A percentile compares a stretch with the other conserved stretches of the same genome.
These are phyloP conservation scores for Xylota segnis DNA, from an alignment of 2,888 invertebrate genomes.

Conservation along the genomic window DNA sequence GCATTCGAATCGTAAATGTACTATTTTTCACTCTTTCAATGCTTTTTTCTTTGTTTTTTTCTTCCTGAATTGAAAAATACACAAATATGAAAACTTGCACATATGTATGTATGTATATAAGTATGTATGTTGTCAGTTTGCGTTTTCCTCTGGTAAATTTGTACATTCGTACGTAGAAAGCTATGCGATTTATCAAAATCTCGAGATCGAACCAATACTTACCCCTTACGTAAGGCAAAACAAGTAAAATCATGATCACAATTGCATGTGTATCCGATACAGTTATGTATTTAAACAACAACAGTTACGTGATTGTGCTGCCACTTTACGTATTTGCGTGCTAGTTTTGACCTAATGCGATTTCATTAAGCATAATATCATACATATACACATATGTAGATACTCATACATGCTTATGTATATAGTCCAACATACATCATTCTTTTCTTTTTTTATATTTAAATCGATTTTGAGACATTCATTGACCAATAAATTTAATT, in stretches of 20 bases:
- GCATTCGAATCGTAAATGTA: too few species aligned
- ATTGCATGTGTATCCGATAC: neutral
- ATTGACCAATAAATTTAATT: slow-evolving; percentile 4
- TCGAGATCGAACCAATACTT: too few species aligned
- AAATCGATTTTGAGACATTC: neutral
- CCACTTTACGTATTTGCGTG: neutral
- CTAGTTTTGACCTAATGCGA: slow-evolving; percentile 11
- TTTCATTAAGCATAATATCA: neutral
- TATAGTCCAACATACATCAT: neutral
- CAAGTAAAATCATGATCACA: neutral
- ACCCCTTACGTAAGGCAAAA: neutral
- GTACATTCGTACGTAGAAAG: too few species aligned
- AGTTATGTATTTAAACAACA: slow-evolving; percentile 10
- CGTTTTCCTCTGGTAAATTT: too few species aligned
- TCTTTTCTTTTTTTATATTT: neutral
- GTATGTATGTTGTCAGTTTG: too few species aligned
- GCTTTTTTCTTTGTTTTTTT: too few species aligned
- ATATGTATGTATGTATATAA: too few species aligned
- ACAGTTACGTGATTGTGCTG: neutral
- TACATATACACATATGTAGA: neutral
- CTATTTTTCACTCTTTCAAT: too few species aligned
- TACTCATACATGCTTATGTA: neutral
- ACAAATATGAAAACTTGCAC: too few species aligned
- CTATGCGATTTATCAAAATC: too few species aligned
- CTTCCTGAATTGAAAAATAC: too few species aligned